Percentiles rank a stretch among this genome's conserved stretches.
Conservation (phyloP, 2,797 vertebrate species). For the Luscinia megarhynchos region DNA sequence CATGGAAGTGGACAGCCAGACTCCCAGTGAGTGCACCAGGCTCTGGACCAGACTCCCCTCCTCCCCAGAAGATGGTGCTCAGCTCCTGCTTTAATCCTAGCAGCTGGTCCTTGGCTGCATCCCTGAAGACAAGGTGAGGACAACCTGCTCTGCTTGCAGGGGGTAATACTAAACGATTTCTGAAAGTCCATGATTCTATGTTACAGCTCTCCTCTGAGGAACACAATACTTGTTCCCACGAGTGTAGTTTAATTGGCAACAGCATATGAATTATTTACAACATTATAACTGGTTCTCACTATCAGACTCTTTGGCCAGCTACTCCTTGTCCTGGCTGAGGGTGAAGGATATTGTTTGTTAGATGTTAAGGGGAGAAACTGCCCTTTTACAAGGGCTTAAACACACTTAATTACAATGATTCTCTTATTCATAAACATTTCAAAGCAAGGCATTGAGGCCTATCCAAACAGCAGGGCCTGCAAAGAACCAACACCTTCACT, state of each 20-base stretch:
- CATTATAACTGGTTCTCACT: background rate
- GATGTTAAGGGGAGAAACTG: background rate
- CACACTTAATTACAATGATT: background rate
- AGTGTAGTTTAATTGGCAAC: accelerated
- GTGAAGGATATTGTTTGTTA: background rate
- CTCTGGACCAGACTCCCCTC: too few relatives aligned
- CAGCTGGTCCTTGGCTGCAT: accelerated
- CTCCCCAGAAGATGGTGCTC: accelerated
- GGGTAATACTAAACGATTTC: background rate
- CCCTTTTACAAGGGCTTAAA: background rate
- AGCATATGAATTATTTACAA: background rate
- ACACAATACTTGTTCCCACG: accelerated
- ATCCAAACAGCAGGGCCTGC: background rate
- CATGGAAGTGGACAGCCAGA: too few relatives aligned
- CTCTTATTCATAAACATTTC: background rate
- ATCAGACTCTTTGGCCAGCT: too few relatives aligned
- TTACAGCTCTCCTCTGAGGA: background rate
- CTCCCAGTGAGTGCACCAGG: background rate
- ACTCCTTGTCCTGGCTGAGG: background rate
- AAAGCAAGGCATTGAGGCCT: background rate
- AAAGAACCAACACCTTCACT: background rate
- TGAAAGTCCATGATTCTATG: background rate
- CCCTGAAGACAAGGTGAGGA: accelerated
- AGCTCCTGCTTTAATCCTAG: background rate
- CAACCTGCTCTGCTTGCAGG: background rate